phyloP scores from a whole-genome alignment of 2,888 invertebrate species.

The Graphium colonna region DNA sequence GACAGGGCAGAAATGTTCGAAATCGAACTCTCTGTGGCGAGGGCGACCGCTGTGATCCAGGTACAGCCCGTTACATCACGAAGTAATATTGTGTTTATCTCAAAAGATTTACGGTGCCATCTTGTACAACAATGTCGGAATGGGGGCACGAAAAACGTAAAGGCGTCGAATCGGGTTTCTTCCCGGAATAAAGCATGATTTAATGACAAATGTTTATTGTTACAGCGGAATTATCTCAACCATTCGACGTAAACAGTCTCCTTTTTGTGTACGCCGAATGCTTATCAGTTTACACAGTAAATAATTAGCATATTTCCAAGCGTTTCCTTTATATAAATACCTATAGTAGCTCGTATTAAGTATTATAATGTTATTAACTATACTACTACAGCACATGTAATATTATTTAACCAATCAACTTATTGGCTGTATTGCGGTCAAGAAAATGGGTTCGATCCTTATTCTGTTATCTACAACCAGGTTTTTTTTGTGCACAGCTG shows the following conservation, averaged over 20 bases:
- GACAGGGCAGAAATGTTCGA: constrained; percentile 72
- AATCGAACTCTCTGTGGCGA: constrained; percentile 57
- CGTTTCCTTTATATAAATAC: neutral
- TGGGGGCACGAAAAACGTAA: constrained; percentile 48
- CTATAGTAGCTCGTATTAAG: no score
- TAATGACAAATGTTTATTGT: constrained; percentile 7
- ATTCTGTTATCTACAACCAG: no score
- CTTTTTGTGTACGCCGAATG: neutral
- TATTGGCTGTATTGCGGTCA: no score
- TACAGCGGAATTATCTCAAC: neutral
- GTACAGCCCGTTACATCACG: constrained; percentile 63
- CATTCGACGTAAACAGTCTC: neutral
- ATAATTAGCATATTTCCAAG: neutral
- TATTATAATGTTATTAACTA: no score
- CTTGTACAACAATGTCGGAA: constrained; percentile 54
- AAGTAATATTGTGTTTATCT: constrained; percentile 73
- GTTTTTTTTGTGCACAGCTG: no score
- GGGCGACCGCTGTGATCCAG: constrained; percentile 35
- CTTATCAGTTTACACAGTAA: neutral
- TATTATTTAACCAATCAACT: no score
- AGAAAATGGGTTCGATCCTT: no score
- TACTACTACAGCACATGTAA: no score
- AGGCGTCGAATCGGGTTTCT: constrained; percentile 10
- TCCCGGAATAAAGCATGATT: constrained; percentile 10
- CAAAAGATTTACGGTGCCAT: constrained; percentile 52